Percentiles rank a stretch among this genome's conserved stretches.
These are phyloP conservation scores for Spialia ferax DNA, from an alignment of 2,888 invertebrate genomes.

Conservation along the genomic window DNA sequence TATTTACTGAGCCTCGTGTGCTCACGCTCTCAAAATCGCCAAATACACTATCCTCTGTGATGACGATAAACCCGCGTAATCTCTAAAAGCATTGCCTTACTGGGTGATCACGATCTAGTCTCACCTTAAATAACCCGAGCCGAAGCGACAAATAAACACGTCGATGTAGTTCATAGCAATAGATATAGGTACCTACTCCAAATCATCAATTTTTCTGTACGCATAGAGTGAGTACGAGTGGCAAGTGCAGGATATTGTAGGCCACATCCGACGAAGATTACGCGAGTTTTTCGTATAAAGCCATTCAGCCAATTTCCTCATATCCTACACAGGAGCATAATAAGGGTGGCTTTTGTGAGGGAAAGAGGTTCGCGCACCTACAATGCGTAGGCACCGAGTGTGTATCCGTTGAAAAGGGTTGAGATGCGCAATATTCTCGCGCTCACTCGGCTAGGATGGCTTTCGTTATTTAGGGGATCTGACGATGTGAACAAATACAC, in stretches of 20 bases:
- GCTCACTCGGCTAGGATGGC: slow-evolving; percentile 66
- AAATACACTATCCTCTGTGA: slow-evolving; percentile 65
- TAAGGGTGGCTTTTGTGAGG: slow-evolving; percentile 82
- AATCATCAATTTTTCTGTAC: slow-evolving; percentile 55
- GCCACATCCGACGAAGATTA: slow-evolving; percentile 77
- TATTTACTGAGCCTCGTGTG: slow-evolving; percentile 66
- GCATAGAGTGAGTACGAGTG: slow-evolving; percentile 56
- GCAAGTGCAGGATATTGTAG: slow-evolving; percentile 78
- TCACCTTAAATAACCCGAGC: too few species aligned
- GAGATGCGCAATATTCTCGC: slow-evolving; percentile 68
- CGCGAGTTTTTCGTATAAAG: slow-evolving; percentile 84
- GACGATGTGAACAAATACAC: slow-evolving; percentile 68
- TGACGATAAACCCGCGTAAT: slow-evolving; percentile 54
- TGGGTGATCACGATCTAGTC: slow-evolving; percentile 19
- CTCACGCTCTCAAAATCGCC: slow-evolving; percentile 52
- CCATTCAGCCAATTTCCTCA: slow-evolving; percentile 85
- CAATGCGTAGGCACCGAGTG: slow-evolving; percentile 74
- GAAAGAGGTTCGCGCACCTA: slow-evolving; percentile 80
- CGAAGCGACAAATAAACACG: too few species aligned
- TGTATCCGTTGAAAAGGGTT: slow-evolving; percentile 64
- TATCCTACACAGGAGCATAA: slow-evolving; percentile 83
- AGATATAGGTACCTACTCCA: too few species aligned
- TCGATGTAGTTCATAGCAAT: slow-evolving; percentile 20
- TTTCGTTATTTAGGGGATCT: slow-evolving; percentile 67
- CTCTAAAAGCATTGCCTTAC: slow-evolving; percentile 8